Evolutionary conservation across 2,888 invertebrate genomes (phyloP).

Genomic region (Sphecodes monilicornis): DNA sequence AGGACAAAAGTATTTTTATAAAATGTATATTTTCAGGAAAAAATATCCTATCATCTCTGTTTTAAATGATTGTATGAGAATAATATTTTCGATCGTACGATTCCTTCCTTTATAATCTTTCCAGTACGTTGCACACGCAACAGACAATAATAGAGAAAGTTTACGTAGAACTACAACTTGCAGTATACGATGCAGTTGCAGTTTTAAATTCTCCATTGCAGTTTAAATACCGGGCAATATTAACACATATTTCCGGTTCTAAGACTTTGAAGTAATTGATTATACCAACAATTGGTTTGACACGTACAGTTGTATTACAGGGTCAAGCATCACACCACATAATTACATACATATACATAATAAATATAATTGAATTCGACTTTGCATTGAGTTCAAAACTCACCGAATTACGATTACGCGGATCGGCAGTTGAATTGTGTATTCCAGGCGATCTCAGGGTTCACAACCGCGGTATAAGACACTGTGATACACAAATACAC

Average conservation of each 20-base stretch:
- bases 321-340: neutral
- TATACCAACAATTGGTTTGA: neutral
- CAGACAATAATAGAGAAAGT: neutral
- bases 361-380: neutral
- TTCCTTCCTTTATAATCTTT: neutral
- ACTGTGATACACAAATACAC: slow-evolving; percentile 55
- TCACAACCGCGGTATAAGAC: slow-evolving; percentile 54
- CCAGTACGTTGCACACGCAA: neutral
- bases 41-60: no score
- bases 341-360: neutral
- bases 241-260: slow-evolving; percentile 36
- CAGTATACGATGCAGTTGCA: neutral
- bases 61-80: no score
- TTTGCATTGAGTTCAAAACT: neutral
- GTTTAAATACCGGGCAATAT: slow-evolving; percentile 41
- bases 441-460: slow-evolving; percentile 27
- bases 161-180: neutral
- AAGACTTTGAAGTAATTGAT: neutral
- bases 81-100: neutral
- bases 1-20: no score
- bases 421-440: slow-evolving; percentile 3
- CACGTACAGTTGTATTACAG: no score
- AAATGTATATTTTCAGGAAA: no score
- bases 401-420: slow-evolving; percentile 47
- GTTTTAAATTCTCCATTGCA: neutral